Evolutionary conservation across 2,888 invertebrate genomes (phyloP), one percentile per base, ranked within the genome.

Genomic region (Callyntrura sp.): DNA sequence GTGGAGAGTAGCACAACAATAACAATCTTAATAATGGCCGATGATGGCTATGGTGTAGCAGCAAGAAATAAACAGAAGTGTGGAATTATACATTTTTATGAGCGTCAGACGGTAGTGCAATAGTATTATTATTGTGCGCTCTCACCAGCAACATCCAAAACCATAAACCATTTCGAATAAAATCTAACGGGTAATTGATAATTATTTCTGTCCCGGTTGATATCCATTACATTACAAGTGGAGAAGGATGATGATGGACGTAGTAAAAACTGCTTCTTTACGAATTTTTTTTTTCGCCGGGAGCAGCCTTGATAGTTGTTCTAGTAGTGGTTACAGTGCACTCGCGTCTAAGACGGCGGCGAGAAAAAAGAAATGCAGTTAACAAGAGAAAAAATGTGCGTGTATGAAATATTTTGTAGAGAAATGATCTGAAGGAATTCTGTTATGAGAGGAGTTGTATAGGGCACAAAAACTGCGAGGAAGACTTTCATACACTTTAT

Each of bases 151-250:
- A 85, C 78, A 81, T 87, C 55, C 78, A 79, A 90, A 87, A 90
- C 88, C 88, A 88, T 90, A 90, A 88, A 88, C 88, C 85, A 88
- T 90, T 90, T 88, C 85, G 57, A 90, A 90, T 90, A 88, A 90
- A 90, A 88, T 79, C 65, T 90, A 90, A 90, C 90, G 90, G 90
- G 70, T 70, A 78, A 84, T 76, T 87, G 84, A 88, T 90, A 90
- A 88, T 88, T 88, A 88, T 88, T 88, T 88, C 73, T 81, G 88
- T 82, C 88, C 88, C 88, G 88, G 73, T 88, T 81, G 88, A 88
- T 88, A 82, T 60, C 81, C 82, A 73, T 82, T 43, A 20, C 14
- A 48, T 8, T 51, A 6, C 35, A 35, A 35, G 6, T 35, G 35
- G 35, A 35, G 35, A 6, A 45, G 17, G 48, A 51, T 76, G 73